Percentiles rank a stretch among this genome's conserved stretches.
Conservation (phyloP, 2,888 invertebrate genomes). For the Eupeodes luniger region DNA sequence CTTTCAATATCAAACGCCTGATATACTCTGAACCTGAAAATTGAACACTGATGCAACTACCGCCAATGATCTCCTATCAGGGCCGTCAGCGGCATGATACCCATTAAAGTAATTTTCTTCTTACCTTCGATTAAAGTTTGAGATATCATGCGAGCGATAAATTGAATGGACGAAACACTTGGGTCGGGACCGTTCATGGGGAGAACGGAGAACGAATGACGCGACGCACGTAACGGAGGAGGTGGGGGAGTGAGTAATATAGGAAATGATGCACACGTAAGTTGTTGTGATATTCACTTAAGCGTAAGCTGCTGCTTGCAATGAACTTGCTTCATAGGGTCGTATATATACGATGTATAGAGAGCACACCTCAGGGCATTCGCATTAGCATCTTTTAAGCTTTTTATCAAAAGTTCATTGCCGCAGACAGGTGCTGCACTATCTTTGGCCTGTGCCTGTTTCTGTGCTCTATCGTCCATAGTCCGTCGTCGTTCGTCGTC, state of each 20-base stretch:
- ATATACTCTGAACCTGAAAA: too few relatives aligned
- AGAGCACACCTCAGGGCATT: constrained; percentile 41
- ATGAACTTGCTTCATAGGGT: constrained; percentile 40
- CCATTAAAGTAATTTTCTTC: constrained; percentile 72
- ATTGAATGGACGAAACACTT: constrained; percentile 18
- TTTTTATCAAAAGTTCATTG: constrained; percentile 55
- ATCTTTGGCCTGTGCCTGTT: background rate
- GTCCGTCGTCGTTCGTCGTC: background rate
- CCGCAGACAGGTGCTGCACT: constrained; percentile 38
- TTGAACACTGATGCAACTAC: too few relatives aligned
- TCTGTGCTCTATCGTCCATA: background rate
- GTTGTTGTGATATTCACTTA: constrained; percentile 60
- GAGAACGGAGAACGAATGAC: too few relatives aligned
- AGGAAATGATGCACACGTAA: constrained; percentile 36
- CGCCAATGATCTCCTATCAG: constrained; percentile 30
- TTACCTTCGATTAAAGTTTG: constrained; percentile 67
- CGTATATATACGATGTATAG: too few relatives aligned
- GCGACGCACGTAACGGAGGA: background rate
- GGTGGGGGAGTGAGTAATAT: background rate
- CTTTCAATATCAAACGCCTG: constrained; percentile 3
- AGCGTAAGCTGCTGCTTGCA: constrained; percentile 28
- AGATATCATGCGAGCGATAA: constrained; percentile 69
- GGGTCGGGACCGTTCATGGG: background rate
- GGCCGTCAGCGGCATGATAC: constrained; percentile 43
- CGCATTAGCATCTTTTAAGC: constrained; percentile 53